phyloP scores from a whole-genome alignment of 2,888 invertebrate genomes.

The Dichetophora obliterata region DNA sequence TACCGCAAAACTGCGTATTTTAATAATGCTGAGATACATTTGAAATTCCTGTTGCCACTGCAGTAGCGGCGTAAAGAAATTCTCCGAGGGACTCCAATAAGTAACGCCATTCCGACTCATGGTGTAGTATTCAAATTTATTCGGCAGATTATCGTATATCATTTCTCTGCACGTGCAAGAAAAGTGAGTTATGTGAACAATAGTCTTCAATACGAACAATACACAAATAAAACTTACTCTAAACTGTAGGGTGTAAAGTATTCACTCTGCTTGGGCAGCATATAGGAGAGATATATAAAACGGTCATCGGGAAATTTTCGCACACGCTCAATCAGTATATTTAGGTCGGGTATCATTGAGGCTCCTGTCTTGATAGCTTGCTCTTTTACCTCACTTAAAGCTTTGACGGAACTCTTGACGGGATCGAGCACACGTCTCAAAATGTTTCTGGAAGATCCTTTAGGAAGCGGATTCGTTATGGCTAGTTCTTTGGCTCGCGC shows the following conservation, averaged over 20 bases:
- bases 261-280: slow-evolving; percentile 79
- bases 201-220: background rate
- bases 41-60: slow-evolving; percentile 87
- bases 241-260: slow-evolving; percentile 83
- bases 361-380: slow-evolving; percentile 55
- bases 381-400: background rate
- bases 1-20: slow-evolving; percentile 78
- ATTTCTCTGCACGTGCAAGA: slow-evolving; percentile 75
- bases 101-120: slow-evolving; percentile 87
- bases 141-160: slow-evolving; percentile 76
- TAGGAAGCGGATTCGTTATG: slow-evolving; percentile 40
- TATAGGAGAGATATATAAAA: slow-evolving; percentile 84
- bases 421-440: background rate
- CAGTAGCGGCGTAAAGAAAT: slow-evolving; percentile 82
- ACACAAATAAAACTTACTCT: slow-evolving; percentile 71
- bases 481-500: slow-evolving; percentile 43
- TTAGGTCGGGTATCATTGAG: slow-evolving; percentile 64
- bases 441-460: background rate
- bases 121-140: slow-evolving; percentile 81
- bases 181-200: background rate
- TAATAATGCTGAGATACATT: slow-evolving; percentile 82
- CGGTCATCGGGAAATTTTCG: slow-evolving; percentile 72
- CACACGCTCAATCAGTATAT: slow-evolving; percentile 69
- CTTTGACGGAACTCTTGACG: background rate
- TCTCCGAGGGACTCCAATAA: slow-evolving; percentile 79